Evolutionary conservation across 2,113 vertebrate genomes (phyloP).

Genomic region (Bungarus multicinctus): DNA sequence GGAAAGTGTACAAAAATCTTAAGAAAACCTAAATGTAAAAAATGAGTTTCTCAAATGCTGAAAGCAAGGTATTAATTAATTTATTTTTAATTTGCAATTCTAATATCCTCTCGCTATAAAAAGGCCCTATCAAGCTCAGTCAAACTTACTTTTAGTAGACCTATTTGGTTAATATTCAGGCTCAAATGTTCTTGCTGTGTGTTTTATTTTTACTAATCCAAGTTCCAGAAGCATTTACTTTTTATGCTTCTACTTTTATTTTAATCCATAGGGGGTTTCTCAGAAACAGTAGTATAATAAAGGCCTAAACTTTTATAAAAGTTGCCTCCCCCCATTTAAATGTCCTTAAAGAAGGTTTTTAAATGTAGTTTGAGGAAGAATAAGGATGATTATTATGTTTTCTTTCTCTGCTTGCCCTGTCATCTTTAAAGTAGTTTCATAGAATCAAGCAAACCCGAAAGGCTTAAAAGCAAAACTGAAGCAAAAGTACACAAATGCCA

Average conservation of each 20-base stretch:
- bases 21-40: neutral
- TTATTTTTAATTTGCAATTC: neutral
- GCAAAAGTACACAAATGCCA: constrained; percentile 22
- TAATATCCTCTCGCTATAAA: neutral
- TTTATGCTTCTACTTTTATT: neutral
- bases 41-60: neutral
- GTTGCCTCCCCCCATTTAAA: neutral
- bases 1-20: neutral
- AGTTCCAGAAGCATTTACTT: neutral
- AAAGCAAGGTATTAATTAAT: neutral
- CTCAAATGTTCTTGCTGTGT: neutral
- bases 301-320: neutral
- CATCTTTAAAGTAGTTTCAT: neutral
- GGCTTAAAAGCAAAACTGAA: constrained; percentile 9
- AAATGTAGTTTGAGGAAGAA: neutral
- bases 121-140: neutral
- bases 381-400: neutral
- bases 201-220: neutral
- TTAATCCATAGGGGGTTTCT: neutral
- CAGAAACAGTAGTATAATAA: neutral
- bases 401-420: neutral
- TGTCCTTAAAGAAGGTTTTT: neutral
- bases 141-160: neutral
- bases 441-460: neutral
- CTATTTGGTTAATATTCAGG: neutral